phyloP scores from a whole-genome alignment of 2,797 vertebrate genomes.

The Loriculus beryllinus region DNA sequence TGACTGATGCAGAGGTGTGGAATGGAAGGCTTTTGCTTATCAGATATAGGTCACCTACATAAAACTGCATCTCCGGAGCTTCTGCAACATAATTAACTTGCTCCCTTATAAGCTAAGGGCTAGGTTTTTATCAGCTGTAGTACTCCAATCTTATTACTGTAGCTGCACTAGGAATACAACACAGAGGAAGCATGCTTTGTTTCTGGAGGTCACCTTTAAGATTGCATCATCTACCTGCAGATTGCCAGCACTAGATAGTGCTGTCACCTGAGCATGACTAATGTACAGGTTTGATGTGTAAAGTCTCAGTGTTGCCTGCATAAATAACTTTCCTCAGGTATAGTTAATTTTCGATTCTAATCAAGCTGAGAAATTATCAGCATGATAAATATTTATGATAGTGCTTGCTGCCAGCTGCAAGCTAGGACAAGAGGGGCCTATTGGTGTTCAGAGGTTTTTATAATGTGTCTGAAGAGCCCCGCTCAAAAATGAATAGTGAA shows the following conservation, averaged over 20 bases:
- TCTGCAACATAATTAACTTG: slow-evolving; percentile 31
- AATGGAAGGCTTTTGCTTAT: neutral
- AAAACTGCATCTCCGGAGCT: slow-evolving; percentile 23
- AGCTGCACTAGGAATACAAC: neutral
- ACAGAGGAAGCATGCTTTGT: neutral
- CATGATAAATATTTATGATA: neutral
- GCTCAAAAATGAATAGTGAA: neutral
- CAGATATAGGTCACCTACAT: slow-evolving; percentile 55
- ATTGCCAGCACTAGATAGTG: slow-evolving; percentile 32
- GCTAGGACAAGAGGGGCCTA: neutral
- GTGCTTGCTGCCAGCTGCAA: neutral
- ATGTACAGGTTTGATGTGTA: neutral
- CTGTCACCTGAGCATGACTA: slow-evolving; percentile 57
- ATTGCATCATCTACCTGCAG: slow-evolving; percentile 64
- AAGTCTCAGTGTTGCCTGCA: neutral
- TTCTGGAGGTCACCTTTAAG: slow-evolving; percentile 67
- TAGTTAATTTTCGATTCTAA: slow-evolving; percentile 17
- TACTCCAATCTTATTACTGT: neutral
- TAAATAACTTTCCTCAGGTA: slow-evolving; percentile 39
- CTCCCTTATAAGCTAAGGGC: slow-evolving; percentile 3
- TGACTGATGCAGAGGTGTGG: neutral
- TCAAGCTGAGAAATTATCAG: slow-evolving; percentile 4
- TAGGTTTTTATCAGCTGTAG: neutral
- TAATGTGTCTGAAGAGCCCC: neutral
- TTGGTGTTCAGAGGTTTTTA: neutral